These are phyloP conservation scores for Neodiprion fabricii DNA, from an alignment of 1,140 invertebrate species.

Conservation along the genomic window DNA sequence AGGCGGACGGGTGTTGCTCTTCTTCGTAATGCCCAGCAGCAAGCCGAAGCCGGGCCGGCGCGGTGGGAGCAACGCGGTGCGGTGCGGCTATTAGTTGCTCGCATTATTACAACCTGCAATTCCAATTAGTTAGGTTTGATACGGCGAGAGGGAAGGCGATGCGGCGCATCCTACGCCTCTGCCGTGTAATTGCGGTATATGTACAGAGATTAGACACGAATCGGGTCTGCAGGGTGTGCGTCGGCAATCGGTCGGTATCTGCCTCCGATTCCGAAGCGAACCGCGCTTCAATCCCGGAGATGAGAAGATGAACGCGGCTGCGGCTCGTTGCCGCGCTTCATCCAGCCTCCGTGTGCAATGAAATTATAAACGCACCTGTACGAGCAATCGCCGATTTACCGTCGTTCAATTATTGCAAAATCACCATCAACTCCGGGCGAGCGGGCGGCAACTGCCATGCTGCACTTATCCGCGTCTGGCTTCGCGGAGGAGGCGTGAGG, in stretches of 20 bases:
- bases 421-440: background rate
- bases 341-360: background rate
- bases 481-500: too few species aligned
- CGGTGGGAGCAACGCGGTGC: constrained; percentile 17
- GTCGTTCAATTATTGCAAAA: background rate
- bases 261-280: too few species aligned
- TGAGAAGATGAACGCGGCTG: too few species aligned
- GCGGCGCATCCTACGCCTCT: background rate
- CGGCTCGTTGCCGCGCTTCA: too few species aligned
- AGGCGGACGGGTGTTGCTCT: background rate
- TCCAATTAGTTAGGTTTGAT: constrained; percentile 43
- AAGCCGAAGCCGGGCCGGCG: background rate
- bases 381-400: background rate
- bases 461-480: too few species aligned
- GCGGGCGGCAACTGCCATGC: too few species aligned
- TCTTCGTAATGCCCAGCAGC: background rate
- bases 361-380: background rate
- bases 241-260: too few species aligned
- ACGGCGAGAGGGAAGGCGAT: constrained; percentile 37
- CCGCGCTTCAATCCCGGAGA: too few species aligned
- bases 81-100: constrained; percentile 36
- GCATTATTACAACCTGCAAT: constrained; percentile 38
- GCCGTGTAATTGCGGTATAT: too few species aligned
- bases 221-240: too few species aligned
- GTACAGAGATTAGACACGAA: too few species aligned